Percentiles rank a stretch among this genome's conserved stretches.
phyloP scores from a whole-genome alignment of 2,797 vertebrate genomes.

The Phylloscopus collybita region DNA sequence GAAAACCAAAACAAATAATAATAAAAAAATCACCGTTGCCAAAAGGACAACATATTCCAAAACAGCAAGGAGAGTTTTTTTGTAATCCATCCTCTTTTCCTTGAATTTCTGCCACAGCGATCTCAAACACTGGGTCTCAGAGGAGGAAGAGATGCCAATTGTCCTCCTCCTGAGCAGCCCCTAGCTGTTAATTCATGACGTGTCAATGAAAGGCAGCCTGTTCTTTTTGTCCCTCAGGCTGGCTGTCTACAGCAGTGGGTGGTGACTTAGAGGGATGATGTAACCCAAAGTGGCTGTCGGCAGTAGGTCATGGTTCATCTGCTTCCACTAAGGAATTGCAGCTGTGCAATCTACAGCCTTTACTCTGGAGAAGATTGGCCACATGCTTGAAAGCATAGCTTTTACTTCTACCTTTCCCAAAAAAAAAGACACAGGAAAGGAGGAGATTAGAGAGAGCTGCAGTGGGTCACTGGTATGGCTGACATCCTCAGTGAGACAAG shows the following conservation, averaged over 20 bases:
- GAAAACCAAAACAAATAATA: not conserved
- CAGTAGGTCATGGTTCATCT: constrained; percentile 48
- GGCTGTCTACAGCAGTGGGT: constrained; percentile 14
- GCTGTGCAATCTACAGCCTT: constrained; percentile 12
- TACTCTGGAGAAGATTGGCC: not conserved
- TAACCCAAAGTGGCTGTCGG: constrained; percentile 1
- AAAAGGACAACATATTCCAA: constrained; percentile 3
- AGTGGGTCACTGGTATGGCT: not conserved
- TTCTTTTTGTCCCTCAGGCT: not conserved
- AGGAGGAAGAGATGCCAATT: constrained; percentile 43
- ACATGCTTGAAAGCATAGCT: not conserved
- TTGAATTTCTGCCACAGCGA: constrained; percentile 7
- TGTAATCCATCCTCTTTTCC: constrained; percentile 19
- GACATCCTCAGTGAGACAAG: not conserved
- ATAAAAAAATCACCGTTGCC: not conserved
- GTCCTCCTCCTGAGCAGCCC: constrained; percentile 13
- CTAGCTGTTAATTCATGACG: constrained; percentile 51
- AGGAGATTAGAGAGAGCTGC: not conserved
- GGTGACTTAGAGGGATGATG: constrained; percentile 45
- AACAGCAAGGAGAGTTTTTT: not conserved
- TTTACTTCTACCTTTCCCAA: not conserved
- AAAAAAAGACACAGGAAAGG: not conserved
- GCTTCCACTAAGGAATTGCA: constrained; percentile 52
- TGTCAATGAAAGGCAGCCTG: constrained; percentile 10
- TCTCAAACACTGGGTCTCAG: not conserved